These are phyloP conservation scores for Ramphastos sulfuratus DNA, from an alignment of 2,113 vertebrate genomes.

Conservation along the genomic window DNA sequence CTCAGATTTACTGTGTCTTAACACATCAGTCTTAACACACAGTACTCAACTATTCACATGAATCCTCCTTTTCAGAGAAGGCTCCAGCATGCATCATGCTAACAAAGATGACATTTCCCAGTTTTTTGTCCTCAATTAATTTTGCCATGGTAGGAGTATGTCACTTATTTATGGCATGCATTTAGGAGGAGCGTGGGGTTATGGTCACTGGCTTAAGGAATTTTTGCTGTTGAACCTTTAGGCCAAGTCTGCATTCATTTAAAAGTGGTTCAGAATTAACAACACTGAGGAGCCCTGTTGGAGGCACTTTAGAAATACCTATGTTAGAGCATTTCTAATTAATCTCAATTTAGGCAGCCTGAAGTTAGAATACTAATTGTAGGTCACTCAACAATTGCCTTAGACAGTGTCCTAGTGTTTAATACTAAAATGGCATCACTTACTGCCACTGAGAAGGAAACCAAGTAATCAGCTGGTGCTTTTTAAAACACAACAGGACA, in stretches of 20 bases:
- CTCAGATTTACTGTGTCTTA: neutral
- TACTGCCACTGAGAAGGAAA: neutral
- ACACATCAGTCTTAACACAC: neutral
- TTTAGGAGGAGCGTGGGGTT: conserved; percentile 29
- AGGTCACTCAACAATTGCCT: neutral
- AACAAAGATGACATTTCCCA: conserved; percentile 54
- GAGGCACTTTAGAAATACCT: neutral
- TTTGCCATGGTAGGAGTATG: conserved; percentile 39
- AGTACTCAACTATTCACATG: conserved; percentile 24
- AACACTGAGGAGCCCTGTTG: neutral
- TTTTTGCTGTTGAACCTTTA: neutral
- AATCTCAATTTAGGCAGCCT: neutral
- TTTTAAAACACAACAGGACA: neutral
- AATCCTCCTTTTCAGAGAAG: conserved; percentile 13
- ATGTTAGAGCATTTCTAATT: neutral
- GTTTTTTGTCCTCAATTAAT: conserved; percentile 10
- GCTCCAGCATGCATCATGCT: neutral
- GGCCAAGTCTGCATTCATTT: neutral
- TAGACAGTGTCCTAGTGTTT: neutral
- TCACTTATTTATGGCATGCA: conserved; percentile 41
- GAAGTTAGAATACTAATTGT: neutral
- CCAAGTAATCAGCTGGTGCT: neutral
- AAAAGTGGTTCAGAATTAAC: neutral
- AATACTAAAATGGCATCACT: neutral
- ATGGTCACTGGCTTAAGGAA: neutral